Conservation (phyloP, 2,888 invertebrate species). For the Dryomyza anilis region DNA sequence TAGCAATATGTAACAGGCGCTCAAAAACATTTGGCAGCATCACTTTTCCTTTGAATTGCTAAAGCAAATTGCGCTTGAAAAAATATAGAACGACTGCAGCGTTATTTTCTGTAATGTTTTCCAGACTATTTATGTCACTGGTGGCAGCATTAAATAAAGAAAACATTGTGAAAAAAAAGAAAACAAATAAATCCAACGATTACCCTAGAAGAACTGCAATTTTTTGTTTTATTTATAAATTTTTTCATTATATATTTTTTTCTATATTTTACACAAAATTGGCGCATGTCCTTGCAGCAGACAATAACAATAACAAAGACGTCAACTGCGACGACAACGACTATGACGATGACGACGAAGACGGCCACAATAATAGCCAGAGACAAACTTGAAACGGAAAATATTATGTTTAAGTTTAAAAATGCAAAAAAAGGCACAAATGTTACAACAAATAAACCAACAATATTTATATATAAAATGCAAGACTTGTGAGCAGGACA, state of each 20-base stretch:
- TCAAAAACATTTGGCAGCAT: too few species aligned
- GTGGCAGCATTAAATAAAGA: too few species aligned
- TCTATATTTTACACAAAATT: slow-evolving; percentile 10
- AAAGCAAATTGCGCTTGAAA: too few species aligned
- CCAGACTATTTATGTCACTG: too few species aligned
- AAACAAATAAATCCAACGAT: not conserved
- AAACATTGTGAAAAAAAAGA: not conserved
- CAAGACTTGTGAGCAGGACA: not conserved
- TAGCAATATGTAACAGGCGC: too few species aligned
- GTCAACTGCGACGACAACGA: not conserved
- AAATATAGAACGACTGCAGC: too few species aligned
- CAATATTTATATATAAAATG: not conserved
- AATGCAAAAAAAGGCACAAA: not conserved
- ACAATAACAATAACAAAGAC: not conserved
- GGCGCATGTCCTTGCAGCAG: slow-evolving; percentile 14
- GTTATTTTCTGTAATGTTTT: too few species aligned
- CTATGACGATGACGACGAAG: not conserved
- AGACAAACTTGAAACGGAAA: not conserved
- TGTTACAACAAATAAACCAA: not conserved
- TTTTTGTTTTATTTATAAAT: too few species aligned
- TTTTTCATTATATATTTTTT: too few species aligned
- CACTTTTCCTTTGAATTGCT: too few species aligned
- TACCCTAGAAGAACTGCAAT: slow-evolving; percentile 1
- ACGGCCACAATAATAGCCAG: not conserved
- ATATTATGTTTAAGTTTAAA: not conserved